A percentile compares a stretch with the other conserved stretches of the same genome.
phyloP scores from a whole-genome alignment of 2,888 invertebrate genomes.

The Branchinecta sandiegonensis region DNA sequence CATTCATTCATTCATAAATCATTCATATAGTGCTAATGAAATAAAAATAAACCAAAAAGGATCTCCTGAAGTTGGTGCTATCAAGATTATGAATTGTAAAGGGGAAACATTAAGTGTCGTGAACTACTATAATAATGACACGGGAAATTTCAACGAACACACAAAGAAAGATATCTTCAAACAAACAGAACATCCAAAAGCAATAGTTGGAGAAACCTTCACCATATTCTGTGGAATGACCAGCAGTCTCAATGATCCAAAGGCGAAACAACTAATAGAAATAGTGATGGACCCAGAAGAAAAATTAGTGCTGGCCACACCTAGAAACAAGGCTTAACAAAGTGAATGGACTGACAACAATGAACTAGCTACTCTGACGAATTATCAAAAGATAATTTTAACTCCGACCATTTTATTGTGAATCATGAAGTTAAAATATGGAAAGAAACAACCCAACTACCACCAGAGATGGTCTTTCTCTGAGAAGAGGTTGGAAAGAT shows the following conservation, averaged over 20 bases:
- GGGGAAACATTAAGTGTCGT: no score
- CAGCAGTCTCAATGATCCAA: neutral
- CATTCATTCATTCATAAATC: no score
- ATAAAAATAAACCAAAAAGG: no score
- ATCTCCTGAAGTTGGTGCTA: no score
- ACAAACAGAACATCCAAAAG: slow-evolving; percentile 5
- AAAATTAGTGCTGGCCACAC: neutral
- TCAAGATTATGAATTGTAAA: no score
- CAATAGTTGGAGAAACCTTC: slow-evolving; percentile 6
- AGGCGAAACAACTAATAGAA: neutral
- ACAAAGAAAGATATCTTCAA: neutral
- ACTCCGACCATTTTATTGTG: slow-evolving; percentile 6
- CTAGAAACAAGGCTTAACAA: neutral
- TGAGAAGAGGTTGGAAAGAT: no score
- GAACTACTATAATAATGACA: no score
- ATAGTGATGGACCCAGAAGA: neutral
- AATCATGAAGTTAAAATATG: neutral
- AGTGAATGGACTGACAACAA: no score
- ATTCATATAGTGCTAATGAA: no score
- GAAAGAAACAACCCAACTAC: neutral
- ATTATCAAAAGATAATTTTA: neutral
- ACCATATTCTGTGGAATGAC: neutral
- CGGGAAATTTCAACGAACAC: neutral
- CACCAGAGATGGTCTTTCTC: no score
- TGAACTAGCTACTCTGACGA: no score